Percentiles rank a stretch among this genome's conserved stretches.
phyloP scores from a whole-genome alignment of 2,113 vertebrate species.

The Eonycteris spelaea region DNA sequence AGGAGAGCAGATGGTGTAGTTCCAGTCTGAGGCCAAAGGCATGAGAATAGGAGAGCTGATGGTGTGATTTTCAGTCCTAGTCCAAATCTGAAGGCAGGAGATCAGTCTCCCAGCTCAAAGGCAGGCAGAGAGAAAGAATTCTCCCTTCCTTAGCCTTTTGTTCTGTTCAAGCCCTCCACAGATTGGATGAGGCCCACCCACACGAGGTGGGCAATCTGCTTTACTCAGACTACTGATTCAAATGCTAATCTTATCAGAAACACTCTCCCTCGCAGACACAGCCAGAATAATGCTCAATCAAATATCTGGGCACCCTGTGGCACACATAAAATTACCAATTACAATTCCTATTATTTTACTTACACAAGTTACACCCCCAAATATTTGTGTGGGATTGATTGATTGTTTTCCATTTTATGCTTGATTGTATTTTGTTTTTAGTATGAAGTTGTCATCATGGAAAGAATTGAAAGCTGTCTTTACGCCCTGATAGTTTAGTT shows the following conservation, averaged over 20 bases:
- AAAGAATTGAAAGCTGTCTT: background rate
- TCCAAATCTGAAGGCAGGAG: background rate
- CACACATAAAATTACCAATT: background rate
- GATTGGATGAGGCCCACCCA: background rate
- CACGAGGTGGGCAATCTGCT: background rate
- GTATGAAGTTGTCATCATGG: background rate
- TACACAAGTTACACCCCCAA: background rate
- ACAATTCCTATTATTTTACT: background rate
- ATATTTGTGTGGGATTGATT: background rate
- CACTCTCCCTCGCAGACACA: background rate
- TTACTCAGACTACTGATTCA: background rate
- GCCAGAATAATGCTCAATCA: background rate
- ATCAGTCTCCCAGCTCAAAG: background rate
- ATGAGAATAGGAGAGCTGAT: background rate
- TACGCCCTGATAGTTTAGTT: background rate
- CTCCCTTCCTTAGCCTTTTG: background rate
- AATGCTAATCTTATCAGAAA: background rate
- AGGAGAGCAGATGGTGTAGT: background rate
- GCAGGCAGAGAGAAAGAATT: background rate
- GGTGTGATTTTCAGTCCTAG: background rate
- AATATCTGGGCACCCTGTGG: background rate
- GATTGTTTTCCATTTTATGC: background rate
- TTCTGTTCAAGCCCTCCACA: background rate
- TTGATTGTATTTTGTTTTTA: background rate
- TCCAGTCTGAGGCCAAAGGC: background rate